Evolutionary conservation across 2,888 invertebrate genomes (phyloP).

Genomic region (Mactromeris polynyma): DNA sequence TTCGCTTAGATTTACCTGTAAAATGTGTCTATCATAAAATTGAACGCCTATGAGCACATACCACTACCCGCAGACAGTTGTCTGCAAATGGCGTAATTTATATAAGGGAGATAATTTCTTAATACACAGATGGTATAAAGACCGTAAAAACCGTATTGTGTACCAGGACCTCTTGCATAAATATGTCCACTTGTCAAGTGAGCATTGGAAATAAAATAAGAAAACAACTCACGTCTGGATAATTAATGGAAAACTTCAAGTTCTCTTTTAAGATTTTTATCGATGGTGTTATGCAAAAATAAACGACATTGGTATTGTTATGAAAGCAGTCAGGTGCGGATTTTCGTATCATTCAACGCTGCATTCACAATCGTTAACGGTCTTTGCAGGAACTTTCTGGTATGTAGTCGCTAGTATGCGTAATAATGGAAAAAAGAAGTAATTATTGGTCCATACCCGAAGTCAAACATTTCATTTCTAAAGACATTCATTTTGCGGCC

Average conservation of each 20-base stretch:
- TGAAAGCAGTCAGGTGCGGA: not conserved
- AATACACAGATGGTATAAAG: not conserved
- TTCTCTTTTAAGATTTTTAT: not conserved
- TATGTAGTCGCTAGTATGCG: no score
- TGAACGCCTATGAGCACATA: no score
- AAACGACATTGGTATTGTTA: not conserved
- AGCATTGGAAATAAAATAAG: not conserved
- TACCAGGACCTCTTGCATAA: not conserved
- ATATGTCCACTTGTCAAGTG: not conserved
- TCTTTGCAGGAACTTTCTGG: no score
- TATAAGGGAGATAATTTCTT: not conserved
- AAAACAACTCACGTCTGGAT: not conserved
- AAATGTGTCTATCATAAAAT: no score
- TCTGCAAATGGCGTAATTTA: constrained; percentile 2
- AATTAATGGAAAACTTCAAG: not conserved
- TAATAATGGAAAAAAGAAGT: no score
- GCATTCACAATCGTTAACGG: no score
- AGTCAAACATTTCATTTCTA: no score
- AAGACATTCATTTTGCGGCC: not conserved
- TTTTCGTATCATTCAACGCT: not conserved
- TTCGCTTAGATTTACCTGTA: no score
- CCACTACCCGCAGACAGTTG: not conserved
- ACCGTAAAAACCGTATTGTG: not conserved
- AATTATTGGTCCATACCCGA: no score
- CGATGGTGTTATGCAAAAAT: not conserved